Conservation (phyloP, 2,113 vertebrate genomes). For the Salvelinus sp. region DNA sequence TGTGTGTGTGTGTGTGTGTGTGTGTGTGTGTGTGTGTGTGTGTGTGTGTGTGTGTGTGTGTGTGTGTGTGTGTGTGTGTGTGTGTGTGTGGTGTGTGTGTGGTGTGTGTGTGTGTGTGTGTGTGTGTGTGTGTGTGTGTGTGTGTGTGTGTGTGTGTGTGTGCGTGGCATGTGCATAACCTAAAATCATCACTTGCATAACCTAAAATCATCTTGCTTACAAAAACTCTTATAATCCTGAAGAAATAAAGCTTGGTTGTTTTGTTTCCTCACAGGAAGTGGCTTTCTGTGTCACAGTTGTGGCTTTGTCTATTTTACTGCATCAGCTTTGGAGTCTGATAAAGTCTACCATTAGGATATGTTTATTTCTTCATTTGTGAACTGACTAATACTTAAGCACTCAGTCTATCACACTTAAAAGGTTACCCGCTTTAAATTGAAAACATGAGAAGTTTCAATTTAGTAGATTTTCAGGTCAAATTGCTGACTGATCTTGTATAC, state of each 20-base stretch:
- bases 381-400: slow-evolving; percentile 40
- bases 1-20: slow-evolving; percentile 47
- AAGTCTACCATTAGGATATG: slow-evolving; percentile 79
- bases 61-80: slow-evolving; percentile 26
- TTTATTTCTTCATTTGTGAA: slow-evolving; percentile 65
- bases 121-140: not conserved
- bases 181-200: slow-evolving; percentile 34
- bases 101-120: not conserved
- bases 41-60: not conserved
- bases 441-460: no score
- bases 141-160: not conserved
- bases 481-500: not conserved
- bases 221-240: not conserved
- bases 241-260: slow-evolving; percentile 74
- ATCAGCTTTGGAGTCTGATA: slow-evolving; percentile 82
- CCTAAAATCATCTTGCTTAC: not conserved
- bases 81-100: slow-evolving; percentile 28
- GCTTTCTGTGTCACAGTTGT: slow-evolving; percentile 80
- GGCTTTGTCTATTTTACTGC: slow-evolving; percentile 81
- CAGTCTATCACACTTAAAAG: no score
- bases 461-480: not conserved
- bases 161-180: slow-evolving; percentile 20
- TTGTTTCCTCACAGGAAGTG: slow-evolving; percentile 85
- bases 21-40: slow-evolving; percentile 47
- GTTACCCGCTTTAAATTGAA: no score